A percentile compares a stretch with the other conserved stretches of the same genome.
These are phyloP conservation scores for Amblyopsis rosae DNA, from an alignment of 2,113 vertebrate species.

Conservation along the genomic window DNA sequence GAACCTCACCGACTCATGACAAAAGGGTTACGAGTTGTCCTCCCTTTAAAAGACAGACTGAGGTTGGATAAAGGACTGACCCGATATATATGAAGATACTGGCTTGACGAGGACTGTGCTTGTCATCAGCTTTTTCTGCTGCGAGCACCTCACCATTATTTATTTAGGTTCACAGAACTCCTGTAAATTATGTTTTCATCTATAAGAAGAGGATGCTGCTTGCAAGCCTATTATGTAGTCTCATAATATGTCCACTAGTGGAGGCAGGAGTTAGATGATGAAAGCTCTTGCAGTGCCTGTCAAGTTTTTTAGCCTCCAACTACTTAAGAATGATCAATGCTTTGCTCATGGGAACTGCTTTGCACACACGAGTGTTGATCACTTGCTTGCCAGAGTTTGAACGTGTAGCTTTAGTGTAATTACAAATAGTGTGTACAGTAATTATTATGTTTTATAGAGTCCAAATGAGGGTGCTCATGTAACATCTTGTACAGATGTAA, in stretches of 20 bases:
- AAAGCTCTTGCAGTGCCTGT: not conserved
- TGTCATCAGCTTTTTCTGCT: too few species aligned
- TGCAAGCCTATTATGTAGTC: not conserved
- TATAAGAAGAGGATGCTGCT: too few species aligned
- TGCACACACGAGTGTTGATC: not conserved
- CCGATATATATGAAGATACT: too few species aligned
- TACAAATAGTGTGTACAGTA: not conserved
- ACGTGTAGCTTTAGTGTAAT: not conserved
- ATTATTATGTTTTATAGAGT: not conserved
- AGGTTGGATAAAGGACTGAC: too few species aligned
- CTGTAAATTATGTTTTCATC: too few species aligned
- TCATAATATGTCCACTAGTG: conserved; percentile 4
- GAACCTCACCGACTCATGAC: not conserved
- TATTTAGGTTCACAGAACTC: too few species aligned
- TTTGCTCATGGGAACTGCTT: too few species aligned
- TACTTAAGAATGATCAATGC: too few species aligned
- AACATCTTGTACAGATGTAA: not conserved
- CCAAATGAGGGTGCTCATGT: not conserved
- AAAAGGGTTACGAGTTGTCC: not conserved
- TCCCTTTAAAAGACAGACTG: too few species aligned
- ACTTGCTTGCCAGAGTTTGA: not conserved
- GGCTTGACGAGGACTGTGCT: too few species aligned
- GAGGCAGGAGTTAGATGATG: not conserved
- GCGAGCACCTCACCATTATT: too few species aligned
- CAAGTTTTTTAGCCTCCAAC: too few species aligned